Evolutionary conservation across 2,797 vertebrate genomes (phyloP).

Genomic region (Galago senegalensis): DNA sequence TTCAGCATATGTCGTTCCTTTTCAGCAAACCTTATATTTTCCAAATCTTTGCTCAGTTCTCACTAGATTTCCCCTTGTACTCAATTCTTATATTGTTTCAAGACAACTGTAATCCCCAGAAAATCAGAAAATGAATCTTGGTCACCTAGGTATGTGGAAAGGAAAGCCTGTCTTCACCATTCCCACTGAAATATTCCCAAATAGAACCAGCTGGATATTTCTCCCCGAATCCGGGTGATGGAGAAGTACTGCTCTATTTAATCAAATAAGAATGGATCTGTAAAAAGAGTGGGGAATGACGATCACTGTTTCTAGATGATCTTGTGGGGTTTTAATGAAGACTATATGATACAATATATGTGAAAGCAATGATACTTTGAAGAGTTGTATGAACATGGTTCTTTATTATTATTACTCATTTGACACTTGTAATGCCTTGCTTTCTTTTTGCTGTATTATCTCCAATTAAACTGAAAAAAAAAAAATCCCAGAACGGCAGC

Average conservation of each 20-base stretch:
- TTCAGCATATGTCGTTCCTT: background rate
- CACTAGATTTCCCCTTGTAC: background rate
- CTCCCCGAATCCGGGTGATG: background rate
- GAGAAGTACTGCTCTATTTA: background rate
- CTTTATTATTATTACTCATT: background rate
- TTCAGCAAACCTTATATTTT: background rate
- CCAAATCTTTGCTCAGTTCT: background rate
- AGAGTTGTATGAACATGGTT: background rate
- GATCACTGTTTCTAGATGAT: too few relatives aligned
- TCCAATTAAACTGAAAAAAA: background rate
- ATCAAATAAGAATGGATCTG: background rate
- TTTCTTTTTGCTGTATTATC: background rate
- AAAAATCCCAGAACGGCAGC: background rate
- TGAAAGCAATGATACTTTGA: background rate
- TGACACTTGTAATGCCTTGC: background rate
- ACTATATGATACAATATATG: background rate
- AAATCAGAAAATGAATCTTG: background rate
- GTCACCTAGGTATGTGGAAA: background rate
- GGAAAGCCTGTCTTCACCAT: background rate
- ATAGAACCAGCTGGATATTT: background rate
- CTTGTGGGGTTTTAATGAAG: background rate
- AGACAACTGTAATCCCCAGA: background rate
- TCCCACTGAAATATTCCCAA: background rate
- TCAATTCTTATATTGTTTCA: background rate
- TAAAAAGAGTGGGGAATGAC: background rate